Percentiles rank a stretch among this genome's conserved stretches.
Evolutionary conservation across 2,888 invertebrate species (phyloP).

Genomic region (Beris morrisii): DNA sequence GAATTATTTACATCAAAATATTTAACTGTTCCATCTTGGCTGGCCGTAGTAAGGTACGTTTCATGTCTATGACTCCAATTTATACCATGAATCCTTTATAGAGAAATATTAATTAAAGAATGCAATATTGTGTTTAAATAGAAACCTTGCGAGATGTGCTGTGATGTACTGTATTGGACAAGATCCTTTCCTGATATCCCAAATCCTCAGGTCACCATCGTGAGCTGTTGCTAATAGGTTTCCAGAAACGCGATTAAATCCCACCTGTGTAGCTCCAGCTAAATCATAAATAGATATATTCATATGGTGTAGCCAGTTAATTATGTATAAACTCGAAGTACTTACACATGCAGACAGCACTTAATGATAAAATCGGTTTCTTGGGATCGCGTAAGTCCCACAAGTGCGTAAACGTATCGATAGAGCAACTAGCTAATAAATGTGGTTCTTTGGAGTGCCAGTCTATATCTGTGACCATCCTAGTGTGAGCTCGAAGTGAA

Average conservation of each 20-base stretch:
- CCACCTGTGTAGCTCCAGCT: slow-evolving; percentile 91
- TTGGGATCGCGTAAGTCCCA: slow-evolving; percentile 90
- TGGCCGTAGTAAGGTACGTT: slow-evolving; percentile 85
- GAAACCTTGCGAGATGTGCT: slow-evolving; percentile 71
- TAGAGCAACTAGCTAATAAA: slow-evolving; percentile 84
- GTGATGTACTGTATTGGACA: slow-evolving; percentile 90
- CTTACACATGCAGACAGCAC: slow-evolving; percentile 76
- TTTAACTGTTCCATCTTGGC: slow-evolving; percentile 94
- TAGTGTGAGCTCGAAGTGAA: slow-evolving; percentile 77
- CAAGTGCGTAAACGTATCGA: slow-evolving; percentile 89
- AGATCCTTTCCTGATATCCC: slow-evolving; percentile 89
- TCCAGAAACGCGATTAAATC: slow-evolving; percentile 86
- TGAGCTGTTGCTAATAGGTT: slow-evolving; percentile 91
- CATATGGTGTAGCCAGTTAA: not conserved
- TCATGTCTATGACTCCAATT: slow-evolving; percentile 91
- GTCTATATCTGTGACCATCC: slow-evolving; percentile 87
- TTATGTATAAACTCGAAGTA: not conserved
- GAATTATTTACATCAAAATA: slow-evolving; percentile 90
- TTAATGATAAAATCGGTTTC: slow-evolving; percentile 79
- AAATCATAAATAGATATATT: not conserved
- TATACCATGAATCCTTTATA: slow-evolving; percentile 81
- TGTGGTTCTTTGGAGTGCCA: slow-evolving; percentile 83
- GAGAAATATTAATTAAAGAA: not conserved
- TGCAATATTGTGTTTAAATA: not conserved
- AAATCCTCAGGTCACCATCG: slow-evolving; percentile 92